Conservation (phyloP, 2,888 invertebrate genomes). For the Luperina nickerlii region DNA sequence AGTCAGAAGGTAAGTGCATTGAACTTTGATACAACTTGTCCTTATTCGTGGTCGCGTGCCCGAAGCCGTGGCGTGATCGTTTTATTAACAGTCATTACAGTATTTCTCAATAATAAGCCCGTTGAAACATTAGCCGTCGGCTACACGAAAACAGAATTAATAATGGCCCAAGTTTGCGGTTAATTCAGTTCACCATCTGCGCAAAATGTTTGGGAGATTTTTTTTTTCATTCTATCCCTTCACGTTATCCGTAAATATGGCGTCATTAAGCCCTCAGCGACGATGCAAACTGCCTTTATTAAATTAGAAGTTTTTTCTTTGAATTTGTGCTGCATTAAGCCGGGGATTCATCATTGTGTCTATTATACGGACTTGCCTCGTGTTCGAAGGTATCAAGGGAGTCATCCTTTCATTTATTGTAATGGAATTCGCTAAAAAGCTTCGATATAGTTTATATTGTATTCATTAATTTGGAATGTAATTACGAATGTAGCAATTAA, state of each 20-base stretch:
- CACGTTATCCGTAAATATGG: constrained; percentile 78
- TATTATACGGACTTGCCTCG: constrained; percentile 74
- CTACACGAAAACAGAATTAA: constrained; percentile 88
- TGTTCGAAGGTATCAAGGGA: constrained; percentile 72
- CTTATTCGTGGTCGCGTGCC: constrained; percentile 83
- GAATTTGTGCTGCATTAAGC: constrained; percentile 62
- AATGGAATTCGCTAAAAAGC: constrained; percentile 65
- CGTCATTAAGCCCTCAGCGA: constrained; percentile 74
- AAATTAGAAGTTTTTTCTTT: constrained; percentile 67
- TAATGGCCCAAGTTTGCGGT: constrained; percentile 86
- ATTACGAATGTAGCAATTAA: constrained; percentile 49
- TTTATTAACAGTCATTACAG: constrained; percentile 88
- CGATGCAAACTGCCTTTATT: constrained; percentile 71
- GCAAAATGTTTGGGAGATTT: constrained; percentile 78
- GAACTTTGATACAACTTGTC: constrained; percentile 76
- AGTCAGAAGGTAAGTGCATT: constrained; percentile 70
- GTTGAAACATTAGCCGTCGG: constrained; percentile 84
- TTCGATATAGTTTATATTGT: constrained; percentile 5
- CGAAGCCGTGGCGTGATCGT: constrained; percentile 81
- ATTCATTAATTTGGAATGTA: constrained; percentile 39
- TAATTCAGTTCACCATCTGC: constrained; percentile 84
- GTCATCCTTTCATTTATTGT: constrained; percentile 86
- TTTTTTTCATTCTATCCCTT: constrained; percentile 77
- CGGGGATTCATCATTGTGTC: constrained; percentile 85
- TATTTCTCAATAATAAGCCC: constrained; percentile 88